Evolutionary conservation across 2,113 vertebrate species (phyloP).

Genomic region (Prochilodus magdalenae): DNA sequence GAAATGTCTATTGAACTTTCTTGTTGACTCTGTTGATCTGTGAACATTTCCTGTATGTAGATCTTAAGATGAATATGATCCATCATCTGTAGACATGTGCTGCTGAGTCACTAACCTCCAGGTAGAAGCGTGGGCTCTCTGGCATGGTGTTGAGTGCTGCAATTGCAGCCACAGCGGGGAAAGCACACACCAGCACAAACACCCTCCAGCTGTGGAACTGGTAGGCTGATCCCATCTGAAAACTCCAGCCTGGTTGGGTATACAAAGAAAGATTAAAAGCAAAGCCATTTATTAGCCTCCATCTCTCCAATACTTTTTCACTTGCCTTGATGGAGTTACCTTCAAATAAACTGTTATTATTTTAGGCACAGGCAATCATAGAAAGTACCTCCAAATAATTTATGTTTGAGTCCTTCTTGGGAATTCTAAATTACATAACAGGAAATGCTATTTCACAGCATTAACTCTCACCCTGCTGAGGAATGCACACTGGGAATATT

Average conservation of each 20-base stretch:
- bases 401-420: neutral
- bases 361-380: neutral
- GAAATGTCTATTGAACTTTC: no score
- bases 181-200: slow-evolving; percentile 95
- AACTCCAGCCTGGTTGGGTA: slow-evolving; percentile 87
- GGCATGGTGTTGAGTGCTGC: slow-evolving; percentile 95
- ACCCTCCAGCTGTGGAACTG: slow-evolving; percentile 99
- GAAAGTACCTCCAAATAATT: neutral
- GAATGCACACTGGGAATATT: neutral
- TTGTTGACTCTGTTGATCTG: no score
- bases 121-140: slow-evolving; percentile 94
- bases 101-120: slow-evolving; percentile 83
- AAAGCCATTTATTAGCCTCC: neutral
- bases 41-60: no score
- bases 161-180: slow-evolving; percentile 95
- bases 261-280: neutral
- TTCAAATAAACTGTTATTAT: neutral
- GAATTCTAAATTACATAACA: neutral
- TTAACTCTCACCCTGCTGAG: neutral
- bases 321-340: neutral
- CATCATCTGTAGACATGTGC: neutral
- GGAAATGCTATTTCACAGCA: neutral
- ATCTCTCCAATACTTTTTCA: neutral
- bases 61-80: slow-evolving; percentile 3
- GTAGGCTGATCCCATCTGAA: slow-evolving; percentile 98